Evolutionary conservation across 2,797 vertebrate species (phyloP), one percentile per base, ranked within the genome.

Genomic region (Ctenochaetus hawaiiensis): DNA sequence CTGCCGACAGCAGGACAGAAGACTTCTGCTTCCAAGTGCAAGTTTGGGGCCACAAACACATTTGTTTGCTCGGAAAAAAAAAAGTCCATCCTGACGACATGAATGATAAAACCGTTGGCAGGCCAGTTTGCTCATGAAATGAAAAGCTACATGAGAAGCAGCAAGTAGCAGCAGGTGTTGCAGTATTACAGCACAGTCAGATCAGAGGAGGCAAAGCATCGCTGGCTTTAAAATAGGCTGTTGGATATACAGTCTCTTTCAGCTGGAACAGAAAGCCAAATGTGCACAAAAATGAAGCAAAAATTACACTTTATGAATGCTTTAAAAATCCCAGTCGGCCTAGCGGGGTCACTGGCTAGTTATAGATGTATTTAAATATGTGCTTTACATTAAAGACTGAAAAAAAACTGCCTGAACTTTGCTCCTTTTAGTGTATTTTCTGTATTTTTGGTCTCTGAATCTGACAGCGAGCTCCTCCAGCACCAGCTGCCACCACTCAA

Each of bases 401-500:
- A 5, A 14, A 30, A 17, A 49, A 51, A 48, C 56, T 8, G 1
- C 39, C 13, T n/a, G 2, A 48, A n/a, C 26, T 57, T 18, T 11
- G 13, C 23, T 47, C 18, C 22, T 14, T 58, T 45, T 30, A n/a
- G 13, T 30, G 13, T 14, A 12, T 75, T 71, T 81, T 66, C 22
- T 72, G 0, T 63, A 63, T 52, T 22, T 63, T 60, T 34, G 23
- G 34, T 22, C 30, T 44, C 71, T 77, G 48, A 30, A 57, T 75
- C 1, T 72, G 75, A 73, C 64, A 26, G 48, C 14, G 0, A 75
- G 66, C 77, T 83, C 60, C 65, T 80, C 62, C 56, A 75, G 67
- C 82, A 51, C 44, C 86, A 80, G 85, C 87, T 87, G 82, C 72
- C 67, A 52, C 53, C 77, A 82, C 78, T 89, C 67, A 68, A 49